A percentile compares a stretch with the other conserved stretches of the same genome.
Evolutionary conservation across 2,888 invertebrate genomes (phyloP).

Genomic region (Macaria notata): DNA sequence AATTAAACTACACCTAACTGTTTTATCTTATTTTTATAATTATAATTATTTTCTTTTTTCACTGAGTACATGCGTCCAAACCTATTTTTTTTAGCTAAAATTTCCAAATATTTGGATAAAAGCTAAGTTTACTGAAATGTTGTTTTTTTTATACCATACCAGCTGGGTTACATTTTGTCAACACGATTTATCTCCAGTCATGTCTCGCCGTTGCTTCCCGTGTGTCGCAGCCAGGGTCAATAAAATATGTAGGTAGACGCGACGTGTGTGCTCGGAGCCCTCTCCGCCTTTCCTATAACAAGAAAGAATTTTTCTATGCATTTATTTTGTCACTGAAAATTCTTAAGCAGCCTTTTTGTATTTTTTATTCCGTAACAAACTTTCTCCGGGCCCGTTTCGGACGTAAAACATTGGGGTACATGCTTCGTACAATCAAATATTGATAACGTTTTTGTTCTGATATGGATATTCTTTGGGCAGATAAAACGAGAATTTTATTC

Average conservation of each 20-base stretch:
- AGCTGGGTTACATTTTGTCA: too few species aligned
- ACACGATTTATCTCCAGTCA: slow-evolving; percentile 43
- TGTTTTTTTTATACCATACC: too few species aligned
- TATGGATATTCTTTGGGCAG: too few species aligned
- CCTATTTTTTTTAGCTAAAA: too few species aligned
- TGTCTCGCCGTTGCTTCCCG: slow-evolving; percentile 38
- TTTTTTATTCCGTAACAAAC: slow-evolving; percentile 43
- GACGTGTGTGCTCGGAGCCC: slow-evolving; percentile 61
- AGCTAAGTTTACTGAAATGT: too few species aligned
- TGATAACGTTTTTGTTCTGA: slow-evolving; percentile 8
- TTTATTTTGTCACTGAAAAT: slow-evolving; percentile 70
- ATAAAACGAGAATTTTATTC: too few species aligned
- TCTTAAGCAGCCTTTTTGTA: slow-evolving; percentile 51
- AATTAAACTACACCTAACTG: too few species aligned
- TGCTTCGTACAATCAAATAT: slow-evolving; percentile 15
- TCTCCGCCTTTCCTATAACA: slow-evolving; percentile 74
- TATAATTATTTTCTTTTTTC: too few species aligned
- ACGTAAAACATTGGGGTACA: slow-evolving; percentile 16
- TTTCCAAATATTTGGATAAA: too few species aligned
- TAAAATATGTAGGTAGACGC: slow-evolving; percentile 79
- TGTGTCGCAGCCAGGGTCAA: slow-evolving; percentile 56
- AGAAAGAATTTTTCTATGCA: slow-evolving; percentile 80
- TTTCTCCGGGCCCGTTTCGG: slow-evolving; percentile 25
- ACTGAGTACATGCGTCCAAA: too few species aligned
- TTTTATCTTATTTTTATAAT: too few species aligned